Evolutionary conservation across 2,113 vertebrate species (phyloP).

Genomic region (Lophius piscatorius): DNA sequence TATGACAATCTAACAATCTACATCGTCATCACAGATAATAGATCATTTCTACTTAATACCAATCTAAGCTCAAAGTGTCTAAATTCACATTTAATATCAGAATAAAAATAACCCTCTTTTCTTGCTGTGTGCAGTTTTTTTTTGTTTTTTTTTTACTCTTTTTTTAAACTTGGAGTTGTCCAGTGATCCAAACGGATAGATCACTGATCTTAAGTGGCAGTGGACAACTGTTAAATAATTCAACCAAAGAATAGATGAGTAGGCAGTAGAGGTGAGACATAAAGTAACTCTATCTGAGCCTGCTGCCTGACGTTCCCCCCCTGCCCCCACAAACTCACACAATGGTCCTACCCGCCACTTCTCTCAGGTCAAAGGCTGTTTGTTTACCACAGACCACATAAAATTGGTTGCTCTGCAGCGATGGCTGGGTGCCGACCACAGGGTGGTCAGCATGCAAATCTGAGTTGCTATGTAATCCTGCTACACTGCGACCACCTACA

Average conservation of each 20-base stretch:
- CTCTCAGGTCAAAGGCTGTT: constrained; percentile 75
- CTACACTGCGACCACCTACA: constrained; percentile 47
- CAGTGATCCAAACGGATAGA: constrained; percentile 37
- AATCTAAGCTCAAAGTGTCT: too few species aligned
- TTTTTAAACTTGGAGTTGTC: constrained; percentile 3
- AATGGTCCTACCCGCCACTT: constrained; percentile 43
- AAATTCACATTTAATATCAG: too few species aligned
- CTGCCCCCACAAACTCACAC: constrained; percentile 55
- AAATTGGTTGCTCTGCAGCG: constrained; percentile 55
- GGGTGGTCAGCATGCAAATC: constrained; percentile 43
- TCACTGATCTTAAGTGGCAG: constrained; percentile 46
- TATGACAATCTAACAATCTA: too few species aligned
- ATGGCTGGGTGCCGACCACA: constrained; percentile 51
- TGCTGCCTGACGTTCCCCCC: constrained; percentile 46
- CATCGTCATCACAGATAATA: too few species aligned
- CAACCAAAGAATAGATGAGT: constrained; percentile 70
- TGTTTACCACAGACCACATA: constrained; percentile 81
- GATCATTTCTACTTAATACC: too few species aligned
- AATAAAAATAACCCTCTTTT: too few species aligned
- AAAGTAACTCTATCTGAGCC: constrained; percentile 74
- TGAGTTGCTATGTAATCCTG: constrained; percentile 51
- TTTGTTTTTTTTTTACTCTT: too few species aligned
- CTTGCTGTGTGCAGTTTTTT: too few species aligned
- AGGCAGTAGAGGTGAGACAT: constrained; percentile 56
- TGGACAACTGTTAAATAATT: constrained; percentile 75